phyloP scores from a whole-genome alignment of 2,113 vertebrate genomes.

The Tragelaphus strepsiceros region DNA sequence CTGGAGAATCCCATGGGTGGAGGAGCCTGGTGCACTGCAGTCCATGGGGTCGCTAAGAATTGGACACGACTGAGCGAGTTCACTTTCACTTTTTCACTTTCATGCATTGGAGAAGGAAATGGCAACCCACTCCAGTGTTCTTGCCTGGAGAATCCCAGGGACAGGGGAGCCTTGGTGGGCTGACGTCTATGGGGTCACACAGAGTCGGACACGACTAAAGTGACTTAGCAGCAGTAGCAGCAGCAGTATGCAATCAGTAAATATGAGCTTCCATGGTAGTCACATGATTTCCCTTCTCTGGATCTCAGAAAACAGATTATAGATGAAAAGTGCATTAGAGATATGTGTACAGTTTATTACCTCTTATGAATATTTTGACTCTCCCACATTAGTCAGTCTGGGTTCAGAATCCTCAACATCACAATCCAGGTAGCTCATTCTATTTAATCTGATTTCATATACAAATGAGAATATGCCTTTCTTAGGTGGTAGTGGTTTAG shows the following conservation, averaged over 20 bases:
- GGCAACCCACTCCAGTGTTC: no score
- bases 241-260: not conserved
- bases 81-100: no score
- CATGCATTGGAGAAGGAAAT: no score
- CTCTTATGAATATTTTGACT: not conserved
- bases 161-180: no score
- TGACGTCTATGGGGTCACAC: no score
- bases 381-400: not conserved
- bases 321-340: not conserved
- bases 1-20: no score
- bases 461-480: not conserved
- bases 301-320: not conserved
- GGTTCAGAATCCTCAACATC: not conserved
- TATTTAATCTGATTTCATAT: not conserved
- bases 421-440: not conserved
- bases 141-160: no score
- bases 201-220: no score
- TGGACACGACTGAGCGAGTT: no score
- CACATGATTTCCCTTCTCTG: not conserved
- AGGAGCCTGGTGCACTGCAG: no score
- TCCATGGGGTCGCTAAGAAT: no score
- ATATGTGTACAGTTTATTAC: fast-evolving
- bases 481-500: not conserved
- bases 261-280: not conserved
- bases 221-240: no score